Evolutionary conservation across 2,113 vertebrate genomes (phyloP).

Genomic region (Eleginops maclovinus): DNA sequence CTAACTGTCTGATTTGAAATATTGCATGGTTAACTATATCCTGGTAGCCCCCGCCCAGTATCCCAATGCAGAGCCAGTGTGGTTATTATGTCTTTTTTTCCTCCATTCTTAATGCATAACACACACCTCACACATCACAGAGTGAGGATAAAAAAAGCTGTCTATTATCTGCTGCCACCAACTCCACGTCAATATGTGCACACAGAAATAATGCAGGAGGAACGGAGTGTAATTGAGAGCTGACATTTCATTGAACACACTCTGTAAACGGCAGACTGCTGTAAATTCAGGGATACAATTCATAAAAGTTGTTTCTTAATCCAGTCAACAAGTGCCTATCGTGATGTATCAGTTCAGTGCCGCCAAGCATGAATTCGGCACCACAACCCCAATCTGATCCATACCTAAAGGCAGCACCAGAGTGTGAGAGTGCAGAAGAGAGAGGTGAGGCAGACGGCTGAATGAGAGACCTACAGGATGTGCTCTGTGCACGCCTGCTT

Average conservation of each 20-base stretch:
- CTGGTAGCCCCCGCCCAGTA: not conserved
- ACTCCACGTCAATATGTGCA: not conserved
- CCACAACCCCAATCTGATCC: constrained; percentile 60
- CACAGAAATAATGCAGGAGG: not conserved
- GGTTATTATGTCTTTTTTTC: no score
- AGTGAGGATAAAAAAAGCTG: constrained; percentile 6
- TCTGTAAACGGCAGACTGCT: not conserved
- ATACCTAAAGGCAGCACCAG: constrained; percentile 50
- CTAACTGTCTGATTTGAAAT: not conserved
- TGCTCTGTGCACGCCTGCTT: not conserved
- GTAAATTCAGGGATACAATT: not conserved
- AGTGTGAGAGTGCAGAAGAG: constrained; percentile 39
- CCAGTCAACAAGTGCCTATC: constrained; percentile 17
- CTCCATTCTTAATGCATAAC: not conserved
- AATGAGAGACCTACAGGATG: constrained; percentile 37
- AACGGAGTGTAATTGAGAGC: not conserved
- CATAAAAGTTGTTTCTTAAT: not conserved
- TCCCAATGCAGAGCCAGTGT: no score
- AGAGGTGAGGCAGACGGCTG: constrained; percentile 20
- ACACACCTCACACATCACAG: not conserved
- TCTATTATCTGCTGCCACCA: not conserved
- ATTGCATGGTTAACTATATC: not conserved
- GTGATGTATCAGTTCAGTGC: constrained; percentile 13
- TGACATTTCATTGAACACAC: not conserved
- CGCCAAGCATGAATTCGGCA: constrained; percentile 19